Base-by-base conservation (phyloP, 2,888 invertebrate species). In the Cinara cedri region DNA sequence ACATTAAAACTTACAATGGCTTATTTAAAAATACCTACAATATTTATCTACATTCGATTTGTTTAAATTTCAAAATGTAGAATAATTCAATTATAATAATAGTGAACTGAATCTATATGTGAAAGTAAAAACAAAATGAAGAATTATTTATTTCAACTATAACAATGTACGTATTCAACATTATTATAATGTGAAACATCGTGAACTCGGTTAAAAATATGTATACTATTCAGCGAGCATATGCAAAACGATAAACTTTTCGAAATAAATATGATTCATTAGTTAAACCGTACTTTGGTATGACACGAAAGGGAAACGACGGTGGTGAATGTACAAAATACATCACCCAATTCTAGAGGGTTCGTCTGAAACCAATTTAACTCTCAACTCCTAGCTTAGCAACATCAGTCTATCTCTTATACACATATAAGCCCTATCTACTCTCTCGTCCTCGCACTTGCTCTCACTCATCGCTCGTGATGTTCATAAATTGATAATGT, bases 401-500 rank as follows among this genome's bases (percentile, higher is more conserved):
- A 54, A 65, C 63, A 65, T 65, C 71, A 54, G 72, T 62, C 51
- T 62, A 44, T 71, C 62, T 71, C 14, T 46, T 26, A 49, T 57
- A 24, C 51, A 19, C 63, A 26, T 44, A 44, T 51, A 26, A 24
- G 13, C 54, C 21, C 51, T 19, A 44, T 46, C 19, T 51, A n/a
- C 34, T n/a, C 44, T 60, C n/a, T 13, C 55, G 55, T n/a, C 49
- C n/a, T 34, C 21, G 60, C 13, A 14, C 34, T n/a, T 21, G 13
- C 55, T 24, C 70, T 55, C 24, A n/a, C 26, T 49, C 60, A 26
- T 75, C 74, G 42, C 24, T 65, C 34, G 34, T 54, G 63, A 75
- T 75, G 74, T 62, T 68, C 76, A 76, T 76, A 68, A 68, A 76
- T 76, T 68, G 76, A 68, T 76, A 76, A 76, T 76, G 78, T 70